Conservation (phyloP, 2,797 vertebrate genomes). For the Odontamblyopus lacepedii region DNA sequence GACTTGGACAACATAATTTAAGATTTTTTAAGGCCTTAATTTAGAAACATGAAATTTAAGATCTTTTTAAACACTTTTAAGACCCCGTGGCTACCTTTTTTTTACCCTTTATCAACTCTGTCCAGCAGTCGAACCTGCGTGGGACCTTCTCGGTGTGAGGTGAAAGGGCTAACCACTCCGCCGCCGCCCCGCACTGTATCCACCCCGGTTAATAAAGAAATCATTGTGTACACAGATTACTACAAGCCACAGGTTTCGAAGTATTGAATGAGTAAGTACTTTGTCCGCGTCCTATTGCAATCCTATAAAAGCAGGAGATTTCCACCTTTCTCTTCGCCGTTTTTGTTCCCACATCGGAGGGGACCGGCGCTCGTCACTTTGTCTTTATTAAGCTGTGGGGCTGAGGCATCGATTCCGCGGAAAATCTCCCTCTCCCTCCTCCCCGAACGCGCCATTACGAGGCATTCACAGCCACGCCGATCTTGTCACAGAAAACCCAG, state of each 20-base stretch:
- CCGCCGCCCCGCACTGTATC: neutral
- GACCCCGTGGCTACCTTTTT: too few species aligned
- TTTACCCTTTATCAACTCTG: too few species aligned
- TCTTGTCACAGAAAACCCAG: conserved; percentile 89
- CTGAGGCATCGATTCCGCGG: conserved; percentile 80
- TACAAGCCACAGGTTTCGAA: neutral
- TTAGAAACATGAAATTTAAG: too few species aligned
- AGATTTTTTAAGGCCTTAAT: too few species aligned
- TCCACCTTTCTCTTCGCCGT: conserved; percentile 19
- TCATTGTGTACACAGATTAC: conserved; percentile 28
- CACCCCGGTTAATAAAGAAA: neutral
- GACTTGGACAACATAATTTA: too few species aligned
- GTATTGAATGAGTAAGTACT: neutral
- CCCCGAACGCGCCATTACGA: conserved; percentile 91
- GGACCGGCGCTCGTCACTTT: conserved; percentile 76
- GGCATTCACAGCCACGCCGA: conserved; percentile 92
- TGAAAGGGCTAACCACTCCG: neutral
- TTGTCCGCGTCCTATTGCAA: neutral
- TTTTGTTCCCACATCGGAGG: conserved; percentile 62
- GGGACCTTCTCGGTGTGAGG: neutral
- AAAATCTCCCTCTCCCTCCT: conserved; percentile 81
- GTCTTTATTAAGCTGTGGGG: conserved; percentile 86
- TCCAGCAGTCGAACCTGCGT: too few species aligned
- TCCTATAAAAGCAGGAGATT: conserved; percentile 22
- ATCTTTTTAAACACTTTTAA: too few species aligned